Evolutionary conservation across 37 sponge, comb jelly and placozoan genomes (phyloP).

Genomic region (Bolinopsis microptera): DNA sequence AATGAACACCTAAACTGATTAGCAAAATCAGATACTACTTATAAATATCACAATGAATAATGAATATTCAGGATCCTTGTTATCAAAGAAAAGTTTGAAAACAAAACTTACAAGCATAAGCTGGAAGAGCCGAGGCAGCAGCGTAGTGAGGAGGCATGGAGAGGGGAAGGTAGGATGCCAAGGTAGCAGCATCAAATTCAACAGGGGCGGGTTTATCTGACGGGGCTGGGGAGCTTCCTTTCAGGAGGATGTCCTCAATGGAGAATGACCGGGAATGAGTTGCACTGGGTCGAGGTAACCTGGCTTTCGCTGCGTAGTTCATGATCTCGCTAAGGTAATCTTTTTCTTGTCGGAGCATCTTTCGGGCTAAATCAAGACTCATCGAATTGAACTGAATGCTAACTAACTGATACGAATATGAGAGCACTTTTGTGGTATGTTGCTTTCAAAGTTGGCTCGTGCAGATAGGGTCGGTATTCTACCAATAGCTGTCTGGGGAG

Average conservation of each 20-base stretch:
- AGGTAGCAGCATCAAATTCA: not conserved
- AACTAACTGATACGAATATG: not conserved
- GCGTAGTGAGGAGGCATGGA: not conserved
- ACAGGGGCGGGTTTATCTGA: not conserved
- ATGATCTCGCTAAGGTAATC: slow-evolving; percentile 45
- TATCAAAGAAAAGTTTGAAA: too few species aligned
- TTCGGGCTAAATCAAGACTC: not conserved
- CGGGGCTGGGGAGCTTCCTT: not conserved
- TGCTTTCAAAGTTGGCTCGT: not conserved
- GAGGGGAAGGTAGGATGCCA: slow-evolving; percentile 38
- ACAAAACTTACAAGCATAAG: slow-evolving; percentile 37
- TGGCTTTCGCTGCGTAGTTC: not conserved
- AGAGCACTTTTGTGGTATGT: not conserved
- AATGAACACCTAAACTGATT: too few species aligned
- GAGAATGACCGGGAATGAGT: slow-evolving; percentile 11
- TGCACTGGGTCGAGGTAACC: not conserved
- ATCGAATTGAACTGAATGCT: not conserved
- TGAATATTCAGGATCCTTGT: too few species aligned
- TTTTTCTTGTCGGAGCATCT: slow-evolving; percentile 37
- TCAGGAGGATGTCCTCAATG: slow-evolving; percentile 43
- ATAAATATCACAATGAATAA: too few species aligned
- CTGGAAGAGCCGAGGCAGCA: not conserved
- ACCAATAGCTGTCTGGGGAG: not conserved
- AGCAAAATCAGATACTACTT: too few species aligned
- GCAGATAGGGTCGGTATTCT: not conserved